A percentile compares a stretch with the other conserved stretches of the same genome.
phyloP scores from a whole-genome alignment of 1,140 invertebrate species.

The Pseudomyrmex concolor region DNA sequence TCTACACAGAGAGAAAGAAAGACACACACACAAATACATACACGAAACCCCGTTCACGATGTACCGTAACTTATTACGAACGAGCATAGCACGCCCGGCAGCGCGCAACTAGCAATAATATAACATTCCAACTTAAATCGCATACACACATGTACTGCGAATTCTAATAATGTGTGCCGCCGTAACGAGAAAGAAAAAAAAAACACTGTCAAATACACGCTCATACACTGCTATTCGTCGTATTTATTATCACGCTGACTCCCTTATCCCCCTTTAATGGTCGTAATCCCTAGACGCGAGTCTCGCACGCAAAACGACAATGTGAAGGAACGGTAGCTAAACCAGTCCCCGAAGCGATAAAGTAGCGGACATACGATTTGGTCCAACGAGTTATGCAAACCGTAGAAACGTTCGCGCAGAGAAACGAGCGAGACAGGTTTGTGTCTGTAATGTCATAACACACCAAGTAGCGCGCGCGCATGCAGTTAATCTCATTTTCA shows the following conservation, averaged over 20 bases:
- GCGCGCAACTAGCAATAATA: slow-evolving; percentile 81
- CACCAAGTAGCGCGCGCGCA: background rate
- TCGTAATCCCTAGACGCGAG: slow-evolving; percentile 23
- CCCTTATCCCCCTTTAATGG: slow-evolving; percentile 41
- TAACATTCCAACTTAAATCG: slow-evolving; percentile 81
- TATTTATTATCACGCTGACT: slow-evolving; percentile 67
- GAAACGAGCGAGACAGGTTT: slow-evolving; percentile 46
- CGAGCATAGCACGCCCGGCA: slow-evolving; percentile 77
- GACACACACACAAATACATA: background rate
- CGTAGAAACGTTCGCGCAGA: slow-evolving; percentile 42
- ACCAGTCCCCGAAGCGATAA: slow-evolving; percentile 58
- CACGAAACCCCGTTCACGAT: slow-evolving; percentile 32
- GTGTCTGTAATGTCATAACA: slow-evolving; percentile 45
- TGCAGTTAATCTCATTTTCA: slow-evolving; percentile 16
- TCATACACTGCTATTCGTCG: slow-evolving; percentile 82
- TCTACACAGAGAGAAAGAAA: background rate
- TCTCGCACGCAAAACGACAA: slow-evolving; percentile 52
- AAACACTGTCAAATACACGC: slow-evolving; percentile 84
- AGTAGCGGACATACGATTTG: slow-evolving; percentile 64
- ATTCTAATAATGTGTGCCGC: slow-evolving; percentile 81
- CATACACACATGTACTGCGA: slow-evolving; percentile 80
- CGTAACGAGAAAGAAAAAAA: slow-evolving; percentile 73
- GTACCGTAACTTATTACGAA: slow-evolving; percentile 58
- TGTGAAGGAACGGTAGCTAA: slow-evolving; percentile 43
- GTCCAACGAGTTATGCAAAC: slow-evolving; percentile 66